phyloP scores from a whole-genome alignment of 1,140 invertebrate genomes.

The Delia radicum region DNA sequence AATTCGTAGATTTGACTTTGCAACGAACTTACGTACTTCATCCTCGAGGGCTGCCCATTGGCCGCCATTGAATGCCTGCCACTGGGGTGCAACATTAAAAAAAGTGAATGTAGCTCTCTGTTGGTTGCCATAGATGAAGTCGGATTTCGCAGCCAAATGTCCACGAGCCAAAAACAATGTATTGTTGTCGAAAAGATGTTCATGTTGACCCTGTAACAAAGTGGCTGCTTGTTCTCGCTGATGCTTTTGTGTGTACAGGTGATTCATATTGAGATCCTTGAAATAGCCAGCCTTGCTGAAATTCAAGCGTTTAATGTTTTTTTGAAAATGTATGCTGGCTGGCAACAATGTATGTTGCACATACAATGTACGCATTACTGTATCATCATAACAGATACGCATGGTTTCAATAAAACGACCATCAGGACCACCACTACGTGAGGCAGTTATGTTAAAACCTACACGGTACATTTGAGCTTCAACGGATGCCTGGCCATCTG shows the following conservation, averaged over 20 bases:
- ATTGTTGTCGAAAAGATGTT: slow-evolving; percentile 36
- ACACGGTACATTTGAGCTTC: slow-evolving; percentile 39
- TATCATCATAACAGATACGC: slow-evolving; percentile 40
- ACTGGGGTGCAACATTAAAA: slow-evolving; percentile 65
- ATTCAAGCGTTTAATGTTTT: slow-evolving; percentile 37
- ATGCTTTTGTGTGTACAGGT: slow-evolving; percentile 36
- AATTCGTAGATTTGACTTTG: slow-evolving; percentile 44
- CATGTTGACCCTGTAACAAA: slow-evolving; percentile 15
- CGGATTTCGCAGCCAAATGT: slow-evolving; percentile 67
- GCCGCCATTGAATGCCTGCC: slow-evolving; percentile 66
- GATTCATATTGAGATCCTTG: slow-evolving; percentile 36
- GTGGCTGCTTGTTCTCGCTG: slow-evolving; percentile 31
- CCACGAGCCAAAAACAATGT: slow-evolving; percentile 54
- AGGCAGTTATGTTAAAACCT: slow-evolving; percentile 37
- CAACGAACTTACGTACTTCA: slow-evolving; percentile 54
- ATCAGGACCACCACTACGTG: too few relatives aligned
- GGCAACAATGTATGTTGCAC: slow-evolving; percentile 35
- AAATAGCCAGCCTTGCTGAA: slow-evolving; percentile 43
- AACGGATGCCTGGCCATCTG: slow-evolving; percentile 28
- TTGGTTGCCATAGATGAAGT: slow-evolving; percentile 65
- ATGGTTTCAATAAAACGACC: slow-evolving; percentile 43
- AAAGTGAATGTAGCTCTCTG: slow-evolving; percentile 67
- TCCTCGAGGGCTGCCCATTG: slow-evolving; percentile 62
- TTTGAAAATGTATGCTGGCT: slow-evolving; percentile 40
- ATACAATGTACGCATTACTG: slow-evolving; percentile 38